These are phyloP conservation scores for Oreamnos americanus DNA, from an alignment of 2,113 vertebrate genomes.

Conservation along the genomic window DNA sequence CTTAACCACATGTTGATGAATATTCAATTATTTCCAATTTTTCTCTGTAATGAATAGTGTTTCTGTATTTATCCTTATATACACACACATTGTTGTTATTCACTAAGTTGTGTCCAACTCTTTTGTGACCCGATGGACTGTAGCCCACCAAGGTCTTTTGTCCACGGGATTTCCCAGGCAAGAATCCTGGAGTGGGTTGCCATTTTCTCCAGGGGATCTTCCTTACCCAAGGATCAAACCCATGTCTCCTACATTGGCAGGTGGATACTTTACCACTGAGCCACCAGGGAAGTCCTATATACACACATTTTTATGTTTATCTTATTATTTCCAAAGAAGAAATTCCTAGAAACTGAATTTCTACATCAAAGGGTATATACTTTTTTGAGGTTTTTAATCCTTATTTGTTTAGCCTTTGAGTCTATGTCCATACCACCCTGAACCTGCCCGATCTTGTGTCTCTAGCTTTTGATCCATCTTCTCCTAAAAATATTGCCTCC, in stretches of 20 bases:
- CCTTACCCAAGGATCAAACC: background rate
- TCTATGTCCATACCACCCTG: background rate
- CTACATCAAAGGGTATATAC: background rate
- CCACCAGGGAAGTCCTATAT: background rate
- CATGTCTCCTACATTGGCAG: background rate
- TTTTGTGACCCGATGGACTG: background rate
- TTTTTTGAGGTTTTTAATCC: background rate
- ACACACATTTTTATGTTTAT: background rate
- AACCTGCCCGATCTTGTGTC: background rate
- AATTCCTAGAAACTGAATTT: background rate
- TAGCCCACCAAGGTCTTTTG: background rate
- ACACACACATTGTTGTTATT: background rate
- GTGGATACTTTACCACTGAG: background rate
- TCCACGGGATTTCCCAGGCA: background rate
- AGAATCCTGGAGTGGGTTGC: background rate
- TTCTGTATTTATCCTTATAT: background rate
- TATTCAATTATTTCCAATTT: background rate
- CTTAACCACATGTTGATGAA: background rate
- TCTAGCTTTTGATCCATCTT: background rate
- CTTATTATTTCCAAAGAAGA: background rate
- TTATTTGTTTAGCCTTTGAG: background rate
- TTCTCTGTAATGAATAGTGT: background rate
- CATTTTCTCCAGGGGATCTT: background rate
- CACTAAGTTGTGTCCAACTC: background rate
- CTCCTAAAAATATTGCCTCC: background rate